Percentiles rank a stretch among this genome's conserved stretches.
phyloP scores from a whole-genome alignment of 2,888 invertebrate species.

The Pseudanteris insignis region DNA sequence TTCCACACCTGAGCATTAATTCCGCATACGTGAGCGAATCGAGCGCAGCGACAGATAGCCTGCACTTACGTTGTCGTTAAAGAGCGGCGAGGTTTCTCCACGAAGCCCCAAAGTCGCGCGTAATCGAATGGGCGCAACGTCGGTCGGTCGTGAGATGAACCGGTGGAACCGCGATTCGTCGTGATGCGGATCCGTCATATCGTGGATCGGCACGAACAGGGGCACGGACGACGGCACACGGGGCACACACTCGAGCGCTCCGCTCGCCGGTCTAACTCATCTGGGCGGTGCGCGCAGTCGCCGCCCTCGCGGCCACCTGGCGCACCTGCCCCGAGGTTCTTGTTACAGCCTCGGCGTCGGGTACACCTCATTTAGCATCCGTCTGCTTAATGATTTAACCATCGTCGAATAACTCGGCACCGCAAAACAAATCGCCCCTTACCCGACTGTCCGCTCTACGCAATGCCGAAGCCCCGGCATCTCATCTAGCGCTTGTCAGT shows the following conservation, averaged over 20 bases:
- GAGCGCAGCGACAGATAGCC: too few relatives aligned
- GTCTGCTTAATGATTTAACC: constrained; percentile 46
- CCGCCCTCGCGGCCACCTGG: neutral
- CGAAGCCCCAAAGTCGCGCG: constrained; percentile 27
- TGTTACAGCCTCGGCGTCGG: constrained; percentile 44
- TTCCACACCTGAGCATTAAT: constrained; percentile 23
- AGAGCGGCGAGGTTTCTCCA: constrained; percentile 20
- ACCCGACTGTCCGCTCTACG: constrained; percentile 28
- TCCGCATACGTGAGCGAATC: constrained; percentile 22
- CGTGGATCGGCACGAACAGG: constrained; percentile 18
- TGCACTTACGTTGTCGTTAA: too few relatives aligned
- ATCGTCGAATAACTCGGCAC: constrained; percentile 38
- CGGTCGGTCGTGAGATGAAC: constrained; percentile 21
- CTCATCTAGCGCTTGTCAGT: constrained; percentile 38
- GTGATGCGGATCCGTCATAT: constrained; percentile 34
- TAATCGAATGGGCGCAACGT: constrained; percentile 28
- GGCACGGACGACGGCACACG: too few relatives aligned
- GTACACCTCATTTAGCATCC: constrained; percentile 48
- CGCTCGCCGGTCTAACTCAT: too few relatives aligned
- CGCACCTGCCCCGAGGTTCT: constrained; percentile 47
- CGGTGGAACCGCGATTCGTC: constrained; percentile 5
- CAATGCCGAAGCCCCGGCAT: constrained; percentile 37
- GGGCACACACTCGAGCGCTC: too few relatives aligned
- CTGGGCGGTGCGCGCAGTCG: too few relatives aligned
- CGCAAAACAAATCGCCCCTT: constrained; percentile 44